A percentile compares a stretch with the other conserved stretches of the same genome.
Conservation (phyloP, 1,140 invertebrate genomes). For the Apocrypta bakeri region DNA sequence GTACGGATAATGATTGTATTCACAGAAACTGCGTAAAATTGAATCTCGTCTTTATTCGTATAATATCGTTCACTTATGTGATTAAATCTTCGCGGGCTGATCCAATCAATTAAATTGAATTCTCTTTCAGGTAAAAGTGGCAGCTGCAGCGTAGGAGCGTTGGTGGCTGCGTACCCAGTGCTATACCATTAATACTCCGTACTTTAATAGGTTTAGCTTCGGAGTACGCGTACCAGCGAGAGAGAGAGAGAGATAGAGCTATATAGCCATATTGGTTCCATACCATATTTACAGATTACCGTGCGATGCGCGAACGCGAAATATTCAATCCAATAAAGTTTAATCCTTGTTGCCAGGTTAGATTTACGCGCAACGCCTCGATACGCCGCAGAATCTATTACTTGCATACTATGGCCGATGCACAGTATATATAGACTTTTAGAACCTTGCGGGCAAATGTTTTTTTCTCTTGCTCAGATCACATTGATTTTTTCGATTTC, state of each 20-base stretch:
- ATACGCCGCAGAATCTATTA: neutral
- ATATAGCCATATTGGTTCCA: constrained; percentile 52
- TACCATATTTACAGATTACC: constrained; percentile 58
- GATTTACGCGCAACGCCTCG: constrained; percentile 32
- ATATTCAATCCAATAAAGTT: constrained; percentile 58
- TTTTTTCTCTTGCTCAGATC: too few relatives aligned
- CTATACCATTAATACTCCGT: constrained; percentile 51
- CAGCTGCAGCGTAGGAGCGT: neutral
- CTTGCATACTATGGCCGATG: neutral
- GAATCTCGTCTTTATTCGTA: too few relatives aligned
- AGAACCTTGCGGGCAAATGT: too few relatives aligned
- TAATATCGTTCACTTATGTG: constrained; percentile 15
- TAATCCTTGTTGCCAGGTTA: constrained; percentile 54
- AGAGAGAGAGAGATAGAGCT: neutral
- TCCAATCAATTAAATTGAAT: constrained; percentile 43
- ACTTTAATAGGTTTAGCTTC: constrained; percentile 52
- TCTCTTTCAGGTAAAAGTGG: constrained; percentile 33
- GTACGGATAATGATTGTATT: too few relatives aligned
- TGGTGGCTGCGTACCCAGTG: constrained; percentile 23
- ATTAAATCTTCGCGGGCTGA: constrained; percentile 31
- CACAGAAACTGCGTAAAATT: too few relatives aligned
- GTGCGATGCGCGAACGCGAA: constrained; percentile 38
- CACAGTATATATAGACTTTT: neutral
- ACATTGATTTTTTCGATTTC: too few relatives aligned
- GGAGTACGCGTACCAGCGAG: constrained; percentile 10